Evolutionary conservation across 2,113 vertebrate genomes (phyloP).

Genomic region (Brienomyrus brachyistius): DNA sequence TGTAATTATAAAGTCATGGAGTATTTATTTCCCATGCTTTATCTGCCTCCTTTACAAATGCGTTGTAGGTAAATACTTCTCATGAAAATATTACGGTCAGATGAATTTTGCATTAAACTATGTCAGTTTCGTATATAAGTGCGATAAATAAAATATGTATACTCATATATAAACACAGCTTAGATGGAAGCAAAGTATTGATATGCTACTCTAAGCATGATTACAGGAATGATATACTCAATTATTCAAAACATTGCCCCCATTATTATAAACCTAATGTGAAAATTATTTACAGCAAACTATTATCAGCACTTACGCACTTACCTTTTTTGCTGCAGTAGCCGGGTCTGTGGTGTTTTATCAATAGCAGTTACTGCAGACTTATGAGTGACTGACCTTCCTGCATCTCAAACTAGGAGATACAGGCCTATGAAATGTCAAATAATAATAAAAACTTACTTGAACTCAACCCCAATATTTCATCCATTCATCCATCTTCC

Average conservation of each 20-base stretch:
- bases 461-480: neutral
- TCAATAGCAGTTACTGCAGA: neutral
- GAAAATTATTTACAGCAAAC: neutral
- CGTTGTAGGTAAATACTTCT: neutral
- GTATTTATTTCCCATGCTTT: neutral
- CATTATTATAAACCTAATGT: neutral
- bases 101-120: neutral
- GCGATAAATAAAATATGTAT: neutral
- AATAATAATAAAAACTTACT: neutral
- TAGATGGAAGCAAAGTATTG: neutral
- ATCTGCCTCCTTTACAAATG: neutral
- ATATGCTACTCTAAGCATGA: neutral
- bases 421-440: neutral
- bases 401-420: neutral
- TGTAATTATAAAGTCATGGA: neutral
- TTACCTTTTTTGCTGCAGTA: neutral
- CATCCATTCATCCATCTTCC: neutral
- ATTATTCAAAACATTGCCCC: neutral
- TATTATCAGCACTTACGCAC: neutral
- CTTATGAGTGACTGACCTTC: neutral
- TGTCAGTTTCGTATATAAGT: neutral
- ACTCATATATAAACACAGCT: neutral
- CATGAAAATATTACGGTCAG: neutral
- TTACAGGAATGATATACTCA: neutral
- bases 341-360: neutral